Percentiles rank a stretch among this genome's conserved stretches.
Evolutionary conservation across 1,140 invertebrate species (phyloP).

Genomic region (Rhopalosiphum maidis): DNA sequence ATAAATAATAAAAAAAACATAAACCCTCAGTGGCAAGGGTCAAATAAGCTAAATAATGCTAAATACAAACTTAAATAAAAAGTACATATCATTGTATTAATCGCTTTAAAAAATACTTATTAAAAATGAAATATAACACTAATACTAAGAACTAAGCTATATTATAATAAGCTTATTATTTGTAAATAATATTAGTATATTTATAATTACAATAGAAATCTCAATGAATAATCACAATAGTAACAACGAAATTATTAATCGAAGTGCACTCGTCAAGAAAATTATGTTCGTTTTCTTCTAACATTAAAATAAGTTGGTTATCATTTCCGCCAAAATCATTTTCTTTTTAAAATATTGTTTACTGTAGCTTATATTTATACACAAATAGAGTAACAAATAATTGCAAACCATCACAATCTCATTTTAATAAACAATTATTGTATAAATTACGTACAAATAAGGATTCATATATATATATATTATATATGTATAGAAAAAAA

Average conservation of each 20-base stretch:
- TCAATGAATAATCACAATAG: neutral
- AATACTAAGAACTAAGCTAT: neutral
- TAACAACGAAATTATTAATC: neutral
- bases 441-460: neutral
- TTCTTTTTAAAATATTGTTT: neutral
- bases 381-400: neutral
- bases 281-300: neutral
- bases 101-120: neutral
- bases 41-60: neutral
- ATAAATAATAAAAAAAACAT: no score
- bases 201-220: neutral
- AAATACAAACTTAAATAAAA: neutral
- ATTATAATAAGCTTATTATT: neutral
- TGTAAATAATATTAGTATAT: neutral
- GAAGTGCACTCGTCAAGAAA: neutral
- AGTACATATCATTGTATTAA: neutral
- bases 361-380: neutral
- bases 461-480: neutral
- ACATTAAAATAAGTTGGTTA: neutral
- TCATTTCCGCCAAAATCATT: neutral
- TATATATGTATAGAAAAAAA: neutral
- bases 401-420: neutral
- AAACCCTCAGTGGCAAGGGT: neutral
- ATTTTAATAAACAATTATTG: neutral
- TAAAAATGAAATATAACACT: neutral